phyloP scores from a whole-genome alignment of 2,113 vertebrate genomes.

The Heterochromis multidens region DNA sequence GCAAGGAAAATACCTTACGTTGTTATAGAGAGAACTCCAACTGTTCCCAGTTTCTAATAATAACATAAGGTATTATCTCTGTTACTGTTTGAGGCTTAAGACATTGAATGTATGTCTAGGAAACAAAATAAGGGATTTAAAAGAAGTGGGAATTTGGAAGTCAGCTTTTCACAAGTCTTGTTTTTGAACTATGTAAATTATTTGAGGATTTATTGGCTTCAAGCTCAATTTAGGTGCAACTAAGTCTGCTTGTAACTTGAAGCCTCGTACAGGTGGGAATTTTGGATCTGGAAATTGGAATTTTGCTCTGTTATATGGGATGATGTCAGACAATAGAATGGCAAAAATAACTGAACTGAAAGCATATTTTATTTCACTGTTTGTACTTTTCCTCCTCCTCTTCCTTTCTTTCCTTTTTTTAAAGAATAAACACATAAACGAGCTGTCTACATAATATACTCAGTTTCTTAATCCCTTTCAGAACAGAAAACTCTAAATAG shows the following conservation, averaged over 20 bases:
- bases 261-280: neutral
- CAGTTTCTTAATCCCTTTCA: neutral
- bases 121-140: neutral
- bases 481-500: neutral
- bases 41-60: neutral
- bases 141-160: neutral
- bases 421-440: neutral
- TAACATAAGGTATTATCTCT: neutral
- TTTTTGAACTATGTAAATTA: neutral
- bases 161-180: neutral
- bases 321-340: neutral
- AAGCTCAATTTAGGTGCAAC: neutral
- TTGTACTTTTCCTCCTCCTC: neutral
- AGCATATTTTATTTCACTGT: neutral
- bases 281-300: neutral
- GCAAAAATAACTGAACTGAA: neutral
- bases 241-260: neutral
- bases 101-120: neutral
- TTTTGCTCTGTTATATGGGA: neutral
- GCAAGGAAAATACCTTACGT: neutral
- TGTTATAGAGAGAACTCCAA: neutral
- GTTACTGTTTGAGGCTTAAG: neutral
- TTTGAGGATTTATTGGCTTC: neutral
- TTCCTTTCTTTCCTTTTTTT: neutral
- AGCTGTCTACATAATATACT: neutral